Evolutionary conservation across 2,797 vertebrate genomes (phyloP).

Genomic region (Austrolebias charrua): DNA sequence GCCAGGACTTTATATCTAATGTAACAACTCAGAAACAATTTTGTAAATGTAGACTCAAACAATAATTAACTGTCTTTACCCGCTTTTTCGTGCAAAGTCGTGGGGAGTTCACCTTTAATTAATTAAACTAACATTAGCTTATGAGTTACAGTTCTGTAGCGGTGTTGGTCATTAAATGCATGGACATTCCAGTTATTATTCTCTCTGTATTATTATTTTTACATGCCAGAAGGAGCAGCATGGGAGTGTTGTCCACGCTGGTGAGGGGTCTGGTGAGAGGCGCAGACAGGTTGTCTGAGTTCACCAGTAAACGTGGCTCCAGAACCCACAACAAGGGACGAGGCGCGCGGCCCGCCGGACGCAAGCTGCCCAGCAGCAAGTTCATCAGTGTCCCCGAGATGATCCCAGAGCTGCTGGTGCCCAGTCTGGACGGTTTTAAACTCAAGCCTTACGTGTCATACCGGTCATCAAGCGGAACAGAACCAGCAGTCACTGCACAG

Average conservation of each 20-base stretch:
- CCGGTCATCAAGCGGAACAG: slow-evolving; percentile 74
- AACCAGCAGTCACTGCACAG: slow-evolving; percentile 79
- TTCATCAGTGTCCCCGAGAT: slow-evolving; percentile 82
- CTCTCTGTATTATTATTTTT: slow-evolving; percentile 6
- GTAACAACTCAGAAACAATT: too few species aligned
- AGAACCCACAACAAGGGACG: slow-evolving; percentile 83
- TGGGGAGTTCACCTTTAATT: too few species aligned
- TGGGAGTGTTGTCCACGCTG: slow-evolving; percentile 87
- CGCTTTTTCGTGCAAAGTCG: too few species aligned
- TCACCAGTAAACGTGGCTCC: slow-evolving; percentile 92
- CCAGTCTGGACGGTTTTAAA: slow-evolving; percentile 85
- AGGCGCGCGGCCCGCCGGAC: slow-evolving; percentile 79
- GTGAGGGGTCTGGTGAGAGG: slow-evolving; percentile 85
- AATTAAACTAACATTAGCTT: too few species aligned
- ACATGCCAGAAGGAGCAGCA: slow-evolving; percentile 39
- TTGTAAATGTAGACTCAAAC: too few species aligned
- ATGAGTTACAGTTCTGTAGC: too few species aligned
- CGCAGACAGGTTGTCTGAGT: slow-evolving; percentile 87
- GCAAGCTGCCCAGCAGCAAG: slow-evolving; percentile 72
- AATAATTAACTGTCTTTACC: too few species aligned
- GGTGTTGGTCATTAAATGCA: neutral
- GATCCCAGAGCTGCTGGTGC: slow-evolving; percentile 91
- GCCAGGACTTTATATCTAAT: slow-evolving; percentile 2
- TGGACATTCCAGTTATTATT: neutral
- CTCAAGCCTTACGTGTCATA: slow-evolving; percentile 93